phyloP scores from a whole-genome alignment of 2,113 vertebrate genomes.

The Pelvicachromis taeniatus region DNA sequence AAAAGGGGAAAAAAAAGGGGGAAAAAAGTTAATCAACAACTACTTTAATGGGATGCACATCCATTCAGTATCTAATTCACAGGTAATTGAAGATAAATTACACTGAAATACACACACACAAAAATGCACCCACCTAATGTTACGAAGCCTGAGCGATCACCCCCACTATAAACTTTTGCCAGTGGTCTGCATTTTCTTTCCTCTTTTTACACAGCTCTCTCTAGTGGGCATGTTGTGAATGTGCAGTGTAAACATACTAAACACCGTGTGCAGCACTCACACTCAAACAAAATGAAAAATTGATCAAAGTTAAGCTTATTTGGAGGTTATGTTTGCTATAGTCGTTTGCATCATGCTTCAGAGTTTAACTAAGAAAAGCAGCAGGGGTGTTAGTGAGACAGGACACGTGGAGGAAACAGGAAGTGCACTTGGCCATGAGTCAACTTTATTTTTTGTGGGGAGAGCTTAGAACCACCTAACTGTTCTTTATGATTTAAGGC shows the following conservation, averaged over 20 bases:
- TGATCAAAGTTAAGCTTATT: neutral
- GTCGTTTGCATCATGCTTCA: neutral
- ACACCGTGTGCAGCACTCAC: conserved; percentile 29
- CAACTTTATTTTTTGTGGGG: neutral
- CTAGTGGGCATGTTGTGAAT: conserved; percentile 60
- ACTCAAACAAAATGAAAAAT: neutral
- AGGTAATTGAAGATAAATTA: conserved; percentile 29
- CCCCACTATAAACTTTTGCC: neutral
- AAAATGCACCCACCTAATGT: conserved; percentile 19
- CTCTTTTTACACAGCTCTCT: conserved; percentile 54
- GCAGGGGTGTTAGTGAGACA: neutral
- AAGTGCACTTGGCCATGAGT: neutral
- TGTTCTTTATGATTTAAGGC: neutral
- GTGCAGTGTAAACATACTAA: conserved; percentile 39
- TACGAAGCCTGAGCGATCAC: neutral
- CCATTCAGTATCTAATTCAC: conserved; percentile 36
- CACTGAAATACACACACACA: neutral
- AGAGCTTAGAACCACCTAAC: neutral
- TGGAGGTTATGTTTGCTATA: neutral
- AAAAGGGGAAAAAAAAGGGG: too few relatives aligned
- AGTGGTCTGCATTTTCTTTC: neutral
- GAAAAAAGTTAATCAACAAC: neutral
- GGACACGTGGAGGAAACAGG: neutral
- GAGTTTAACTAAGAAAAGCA: neutral
- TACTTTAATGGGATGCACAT: conserved; percentile 26